These are phyloP conservation scores for Mizuhopecten yessoensis DNA, from an alignment of 1,140 invertebrate genomes.

Conservation along the genomic window DNA sequence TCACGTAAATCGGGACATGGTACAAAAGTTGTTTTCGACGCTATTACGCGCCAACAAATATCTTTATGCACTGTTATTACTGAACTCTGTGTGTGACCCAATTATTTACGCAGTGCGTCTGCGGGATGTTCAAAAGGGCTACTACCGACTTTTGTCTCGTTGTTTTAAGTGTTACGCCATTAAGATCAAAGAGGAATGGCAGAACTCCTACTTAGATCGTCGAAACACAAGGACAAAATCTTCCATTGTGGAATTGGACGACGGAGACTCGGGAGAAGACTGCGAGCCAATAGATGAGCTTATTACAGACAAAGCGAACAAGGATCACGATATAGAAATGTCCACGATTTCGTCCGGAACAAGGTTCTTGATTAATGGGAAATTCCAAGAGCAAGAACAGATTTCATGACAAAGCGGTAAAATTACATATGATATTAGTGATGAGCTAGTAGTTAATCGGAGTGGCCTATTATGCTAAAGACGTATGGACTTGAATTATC, in stretches of 20 bases:
- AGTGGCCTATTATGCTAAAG: no score
- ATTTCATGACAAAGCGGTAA: not conserved
- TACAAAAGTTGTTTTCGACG: slow-evolving; percentile 57
- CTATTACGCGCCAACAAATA: slow-evolving; percentile 71
- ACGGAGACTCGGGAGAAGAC: not conserved
- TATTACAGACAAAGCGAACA: not conserved
- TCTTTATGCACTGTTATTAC: slow-evolving; percentile 84
- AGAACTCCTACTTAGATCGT: not conserved
- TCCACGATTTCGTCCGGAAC: not conserved
- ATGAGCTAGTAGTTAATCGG: no score
- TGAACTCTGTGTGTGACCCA: slow-evolving; percentile 88
- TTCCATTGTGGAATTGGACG: not conserved
- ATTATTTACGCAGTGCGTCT: slow-evolving; percentile 89
- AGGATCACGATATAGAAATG: not conserved
- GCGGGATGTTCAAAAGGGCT: slow-evolving; percentile 84
- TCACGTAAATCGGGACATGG: slow-evolving; percentile 49
- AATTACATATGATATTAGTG: no score
- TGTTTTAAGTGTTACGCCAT: slow-evolving; percentile 9
- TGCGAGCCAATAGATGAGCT: not conserved
- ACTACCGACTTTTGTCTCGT: slow-evolving; percentile 53
- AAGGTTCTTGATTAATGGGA: not conserved
- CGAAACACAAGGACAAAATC: slow-evolving; percentile 31
- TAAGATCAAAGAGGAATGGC: slow-evolving; percentile 3
- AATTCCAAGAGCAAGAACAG: not conserved
- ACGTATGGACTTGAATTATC: no score